Base-by-base conservation (phyloP, 2,888 invertebrate genomes). In the Morpho achilles region DNA sequence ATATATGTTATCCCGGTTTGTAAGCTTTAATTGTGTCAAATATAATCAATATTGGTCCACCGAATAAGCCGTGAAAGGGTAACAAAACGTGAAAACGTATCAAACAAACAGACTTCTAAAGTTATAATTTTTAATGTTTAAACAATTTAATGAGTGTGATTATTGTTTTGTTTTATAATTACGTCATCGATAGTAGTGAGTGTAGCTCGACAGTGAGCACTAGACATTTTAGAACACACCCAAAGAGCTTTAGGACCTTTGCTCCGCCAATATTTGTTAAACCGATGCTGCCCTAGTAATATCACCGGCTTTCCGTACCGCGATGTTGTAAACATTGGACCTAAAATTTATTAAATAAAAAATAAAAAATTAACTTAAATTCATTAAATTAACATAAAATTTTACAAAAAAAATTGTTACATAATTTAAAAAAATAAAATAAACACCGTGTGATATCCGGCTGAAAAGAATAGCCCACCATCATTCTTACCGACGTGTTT, bases 261-360 rank as follows among this genome's bases (percentile, higher is more conserved):
- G 49, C 73, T 73, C 41, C 76, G 71, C 54, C 73, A 76, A 32
- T 75, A 66, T 47, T 67, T 74, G 59, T 81, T 74, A 58, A 67
- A 84, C 16, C 77, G 68, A 54, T 79, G 72, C 3, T 32, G 4
- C 2, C 70, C 75, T 0, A 60, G 40, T 22, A 62, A 42, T 4
- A 71, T 59, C 8, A 71, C 72, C 0, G 72, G 71, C n/a, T 66
- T 70, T 0, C 71, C 72, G 48, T 47, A 64, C 0, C 69, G 61
- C 0, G 70, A 69, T 4, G 58, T 45, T 0, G 67, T 60, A 23
- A 64, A 71, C 7, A 61, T 45, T 5, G 63, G 48, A 7, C 45
- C 70, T 69, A 64, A 56, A 51, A 44, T 4, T 23, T 41, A 45
- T 39, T n/a, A n/a, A 16, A 16, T 2, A 22, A 8, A 8, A 9